Percentiles rank a stretch among this genome's conserved stretches.
Evolutionary conservation across 2,888 invertebrate species (phyloP).

Genomic region (Macrophya annulata): DNA sequence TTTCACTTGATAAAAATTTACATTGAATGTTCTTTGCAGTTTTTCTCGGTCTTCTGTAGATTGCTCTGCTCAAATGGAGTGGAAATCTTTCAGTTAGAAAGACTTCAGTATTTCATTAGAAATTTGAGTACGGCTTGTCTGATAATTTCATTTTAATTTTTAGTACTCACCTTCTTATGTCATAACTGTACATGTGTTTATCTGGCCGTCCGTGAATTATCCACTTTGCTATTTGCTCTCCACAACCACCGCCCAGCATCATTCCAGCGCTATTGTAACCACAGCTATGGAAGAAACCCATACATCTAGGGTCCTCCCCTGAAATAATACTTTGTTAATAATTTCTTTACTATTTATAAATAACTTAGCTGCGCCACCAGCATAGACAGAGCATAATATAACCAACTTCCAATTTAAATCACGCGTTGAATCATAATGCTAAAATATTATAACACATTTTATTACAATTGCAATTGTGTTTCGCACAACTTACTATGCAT

Average conservation of each 20-base stretch:
- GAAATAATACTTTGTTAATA: slow-evolving; percentile 38
- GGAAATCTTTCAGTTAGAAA: too few species aligned
- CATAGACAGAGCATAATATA: background rate
- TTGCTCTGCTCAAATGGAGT: too few species aligned
- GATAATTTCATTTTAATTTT: too few species aligned
- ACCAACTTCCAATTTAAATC: slow-evolving; percentile 36
- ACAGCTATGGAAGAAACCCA: slow-evolving; percentile 91
- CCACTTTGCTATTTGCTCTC: slow-evolving; percentile 93
- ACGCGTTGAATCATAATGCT: background rate
- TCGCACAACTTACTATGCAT: background rate
- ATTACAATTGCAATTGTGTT: background rate
- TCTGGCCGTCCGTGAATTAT: slow-evolving; percentile 91
- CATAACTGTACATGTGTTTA: slow-evolving; percentile 92
- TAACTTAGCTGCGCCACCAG: background rate
- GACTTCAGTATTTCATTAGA: too few species aligned
- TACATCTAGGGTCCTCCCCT: slow-evolving; percentile 79
- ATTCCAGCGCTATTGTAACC: slow-evolving; percentile 96
- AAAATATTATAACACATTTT: background rate
- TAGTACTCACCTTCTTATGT: slow-evolving; percentile 84
- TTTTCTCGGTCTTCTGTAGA: too few species aligned
- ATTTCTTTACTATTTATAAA: background rate
- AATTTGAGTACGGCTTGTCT: too few species aligned
- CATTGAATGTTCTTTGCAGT: too few species aligned
- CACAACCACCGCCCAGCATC: slow-evolving; percentile 95
- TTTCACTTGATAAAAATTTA: too few species aligned